A percentile compares a stretch with the other conserved stretches of the same genome.
These are phyloP conservation scores for Hiodon tergisus DNA, from an alignment of 2,113 vertebrate genomes.

Conservation along the genomic window DNA sequence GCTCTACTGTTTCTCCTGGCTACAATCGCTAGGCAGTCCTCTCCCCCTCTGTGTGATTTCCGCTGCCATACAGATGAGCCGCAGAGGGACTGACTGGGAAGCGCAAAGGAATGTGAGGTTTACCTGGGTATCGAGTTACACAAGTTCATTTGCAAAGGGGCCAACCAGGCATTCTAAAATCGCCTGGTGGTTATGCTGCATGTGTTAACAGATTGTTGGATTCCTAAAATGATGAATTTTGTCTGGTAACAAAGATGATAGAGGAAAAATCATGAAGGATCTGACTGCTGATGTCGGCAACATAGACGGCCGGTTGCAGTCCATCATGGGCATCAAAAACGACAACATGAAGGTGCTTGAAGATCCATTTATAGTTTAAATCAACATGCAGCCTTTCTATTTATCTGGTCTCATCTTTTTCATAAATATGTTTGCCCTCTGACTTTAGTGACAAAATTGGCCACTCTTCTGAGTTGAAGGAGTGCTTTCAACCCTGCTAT, in stretches of 20 bases:
- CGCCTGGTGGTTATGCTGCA: no score
- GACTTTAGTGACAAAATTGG: conserved; percentile 59
- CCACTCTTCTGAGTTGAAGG: conserved; percentile 57
- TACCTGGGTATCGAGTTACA: no score
- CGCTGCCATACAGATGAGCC: no score
- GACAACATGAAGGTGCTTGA: conserved; percentile 64
- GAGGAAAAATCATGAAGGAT: conserved; percentile 64
- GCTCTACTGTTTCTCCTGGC: no score
- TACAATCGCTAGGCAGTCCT: no score
- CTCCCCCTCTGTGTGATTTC: no score
- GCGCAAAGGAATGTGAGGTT: no score
- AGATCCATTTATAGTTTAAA: not conserved
- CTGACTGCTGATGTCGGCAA: conserved; percentile 67
- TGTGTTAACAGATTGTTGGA: no score
- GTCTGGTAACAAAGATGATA: conserved; percentile 59
- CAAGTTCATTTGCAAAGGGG: no score
- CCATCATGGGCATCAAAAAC: conserved; percentile 65
- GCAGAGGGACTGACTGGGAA: no score
- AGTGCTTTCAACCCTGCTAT: conserved; percentile 54
- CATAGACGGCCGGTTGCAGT: conserved; percentile 68
- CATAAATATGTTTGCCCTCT: conserved; percentile 31
- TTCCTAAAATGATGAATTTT: conserved; percentile 32
- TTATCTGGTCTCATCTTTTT: not conserved
- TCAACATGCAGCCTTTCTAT: not conserved
- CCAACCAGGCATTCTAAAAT: no score